Evolutionary conservation across 1,140 invertebrate genomes (phyloP).

Genomic region (Drosophila malerkotliana): DNA sequence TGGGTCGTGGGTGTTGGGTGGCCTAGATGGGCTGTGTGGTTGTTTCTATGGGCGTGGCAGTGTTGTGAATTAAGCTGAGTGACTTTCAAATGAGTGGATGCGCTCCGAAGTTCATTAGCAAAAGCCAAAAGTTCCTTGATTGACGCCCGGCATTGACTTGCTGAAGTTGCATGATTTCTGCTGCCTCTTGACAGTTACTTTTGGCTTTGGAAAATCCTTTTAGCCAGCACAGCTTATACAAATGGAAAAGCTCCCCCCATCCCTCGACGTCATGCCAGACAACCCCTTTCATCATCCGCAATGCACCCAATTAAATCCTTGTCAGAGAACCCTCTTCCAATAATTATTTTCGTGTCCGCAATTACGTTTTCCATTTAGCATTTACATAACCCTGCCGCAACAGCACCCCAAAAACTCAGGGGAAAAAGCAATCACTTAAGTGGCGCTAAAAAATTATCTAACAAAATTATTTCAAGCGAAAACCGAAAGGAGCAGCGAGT

Average conservation of each 20-base stretch:
- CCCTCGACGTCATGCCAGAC: neutral
- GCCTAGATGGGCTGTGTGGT: too few relatives aligned
- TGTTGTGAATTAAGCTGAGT: conserved; percentile 73
- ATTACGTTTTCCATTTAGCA: conserved; percentile 37
- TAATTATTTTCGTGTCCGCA: conserved; percentile 35
- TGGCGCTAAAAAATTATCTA: conserved; percentile 51
- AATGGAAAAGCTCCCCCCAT: neutral
- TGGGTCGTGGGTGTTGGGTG: neutral
- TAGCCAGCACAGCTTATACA: conserved; percentile 6
- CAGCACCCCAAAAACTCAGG: neutral
- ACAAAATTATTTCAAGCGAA: conserved; percentile 52
- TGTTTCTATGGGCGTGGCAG: conserved; percentile 40
- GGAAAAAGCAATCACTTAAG: conserved; percentile 62
- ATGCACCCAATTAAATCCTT: conserved; percentile 31
- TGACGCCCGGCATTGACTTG: conserved; percentile 63
- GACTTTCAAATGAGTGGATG: conserved; percentile 79
- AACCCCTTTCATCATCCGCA: conserved; percentile 12
- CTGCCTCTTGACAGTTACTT: conserved; percentile 29
- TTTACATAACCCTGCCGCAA: conserved; percentile 27
- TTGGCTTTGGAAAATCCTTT: conserved; percentile 1
- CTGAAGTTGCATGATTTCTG: conserved; percentile 35
- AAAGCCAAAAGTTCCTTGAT: conserved; percentile 69
- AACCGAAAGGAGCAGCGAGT: conserved; percentile 43
- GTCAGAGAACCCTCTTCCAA: conserved; percentile 19
- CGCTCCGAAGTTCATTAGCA: conserved; percentile 73